Percentiles rank a stretch among this genome's conserved stretches.
Evolutionary conservation across 2,888 invertebrate species (phyloP).

Genomic region (Azorinus chamasolen): DNA sequence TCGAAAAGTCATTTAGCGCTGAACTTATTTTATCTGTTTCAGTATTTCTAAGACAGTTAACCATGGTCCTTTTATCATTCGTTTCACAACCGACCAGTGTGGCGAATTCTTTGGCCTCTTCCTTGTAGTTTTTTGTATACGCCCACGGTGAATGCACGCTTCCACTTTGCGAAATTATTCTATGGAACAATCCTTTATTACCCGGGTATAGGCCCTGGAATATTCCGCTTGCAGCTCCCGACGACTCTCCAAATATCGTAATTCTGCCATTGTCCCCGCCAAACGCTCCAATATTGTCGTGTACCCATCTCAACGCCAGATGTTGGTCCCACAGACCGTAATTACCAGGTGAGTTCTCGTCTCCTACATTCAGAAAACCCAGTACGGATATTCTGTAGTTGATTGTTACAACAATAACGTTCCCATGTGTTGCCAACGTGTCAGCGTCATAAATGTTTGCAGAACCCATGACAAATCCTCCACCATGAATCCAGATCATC

Average conservation of each 20-base stretch:
- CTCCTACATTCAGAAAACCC: constrained; percentile 68
- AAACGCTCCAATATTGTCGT: constrained; percentile 67
- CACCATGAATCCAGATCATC: constrained; percentile 57
- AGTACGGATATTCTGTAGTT: constrained; percentile 65
- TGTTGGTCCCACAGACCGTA: constrained; percentile 74
- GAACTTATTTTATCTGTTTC: not conserved
- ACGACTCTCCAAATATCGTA: constrained; percentile 74
- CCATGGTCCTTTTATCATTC: not conserved
- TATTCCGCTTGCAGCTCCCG: constrained; percentile 67
- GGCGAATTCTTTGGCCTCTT: constrained; percentile 9
- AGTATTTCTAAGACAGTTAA: constrained; percentile 12
- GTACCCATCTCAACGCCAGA: constrained; percentile 70
- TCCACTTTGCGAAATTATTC: constrained; percentile 72
- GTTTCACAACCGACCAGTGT: constrained; percentile 12
- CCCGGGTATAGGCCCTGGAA: constrained; percentile 64
- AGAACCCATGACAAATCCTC: constrained; percentile 37
- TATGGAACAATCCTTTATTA: constrained; percentile 67
- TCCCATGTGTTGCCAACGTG: constrained; percentile 26
- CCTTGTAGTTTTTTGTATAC: not conserved
- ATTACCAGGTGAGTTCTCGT: constrained; percentile 66
- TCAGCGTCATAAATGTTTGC: constrained; percentile 27
- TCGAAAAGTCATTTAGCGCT: too few relatives aligned
- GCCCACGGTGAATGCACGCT: not conserved
- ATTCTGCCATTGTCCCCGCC: constrained; percentile 65
- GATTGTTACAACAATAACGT: constrained; percentile 65